A percentile compares a stretch with the other conserved stretches of the same genome.
Conservation (phyloP, 1,140 invertebrate genomes). For the Stegodyphus dumicola region DNA sequence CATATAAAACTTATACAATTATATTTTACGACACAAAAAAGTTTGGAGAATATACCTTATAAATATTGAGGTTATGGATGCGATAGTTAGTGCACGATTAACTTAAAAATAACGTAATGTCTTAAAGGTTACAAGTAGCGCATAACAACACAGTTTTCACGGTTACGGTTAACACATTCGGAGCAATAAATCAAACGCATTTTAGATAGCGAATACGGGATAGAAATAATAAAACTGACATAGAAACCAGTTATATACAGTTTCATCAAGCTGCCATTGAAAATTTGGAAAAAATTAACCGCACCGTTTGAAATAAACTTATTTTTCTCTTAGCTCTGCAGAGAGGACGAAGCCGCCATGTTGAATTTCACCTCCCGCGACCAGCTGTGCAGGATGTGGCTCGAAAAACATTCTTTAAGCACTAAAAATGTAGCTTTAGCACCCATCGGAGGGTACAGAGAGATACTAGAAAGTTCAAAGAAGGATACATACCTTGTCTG, state of each 20-base stretch:
- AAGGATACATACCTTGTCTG: slow-evolving; percentile 42
- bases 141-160: background rate
- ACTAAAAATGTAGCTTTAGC: background rate
- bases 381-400: background rate
- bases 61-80: background rate
- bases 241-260: background rate
- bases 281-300: background rate
- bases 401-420: slow-evolving; percentile 30
- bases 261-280: no score
- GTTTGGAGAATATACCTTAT: slow-evolving; percentile 2
- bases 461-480: slow-evolving; percentile 48
- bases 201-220: background rate
- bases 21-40: slow-evolving; percentile 2
- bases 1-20: background rate
- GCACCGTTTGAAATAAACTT: background rate
- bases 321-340: background rate
- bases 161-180: slow-evolving; percentile 13
- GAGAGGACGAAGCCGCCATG: slow-evolving; percentile 39
- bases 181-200: background rate
- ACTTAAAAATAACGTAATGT: slow-evolving; percentile 7
- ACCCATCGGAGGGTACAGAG: background rate
- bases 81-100: background rate
- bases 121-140: background rate
- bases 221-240: background rate
- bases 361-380: slow-evolving; percentile 38